Conservation (phyloP, 2,113 vertebrate genomes). For the Tor tambroides region DNA sequence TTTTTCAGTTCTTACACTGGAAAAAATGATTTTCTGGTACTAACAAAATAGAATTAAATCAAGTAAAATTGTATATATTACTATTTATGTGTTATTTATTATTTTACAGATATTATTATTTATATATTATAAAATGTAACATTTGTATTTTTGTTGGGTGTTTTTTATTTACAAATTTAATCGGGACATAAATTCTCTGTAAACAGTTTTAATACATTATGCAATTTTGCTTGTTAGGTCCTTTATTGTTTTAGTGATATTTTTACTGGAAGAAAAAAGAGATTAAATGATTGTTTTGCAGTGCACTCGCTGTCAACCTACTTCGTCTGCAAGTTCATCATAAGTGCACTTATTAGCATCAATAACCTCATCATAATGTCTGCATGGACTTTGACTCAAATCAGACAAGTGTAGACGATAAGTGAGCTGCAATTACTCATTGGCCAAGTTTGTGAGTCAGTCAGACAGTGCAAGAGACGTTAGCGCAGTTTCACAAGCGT, state of each 20-base stretch:
- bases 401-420: slow-evolving; percentile 48
- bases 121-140: too few relatives aligned
- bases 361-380: not conserved
- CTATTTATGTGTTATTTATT: too few relatives aligned
- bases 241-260: not conserved
- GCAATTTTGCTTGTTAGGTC: not conserved
- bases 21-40: not conserved
- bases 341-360: slow-evolving; percentile 12
- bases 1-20: not conserved
- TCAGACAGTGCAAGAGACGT: slow-evolving; percentile 60
- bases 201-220: not conserved
- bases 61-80: too few relatives aligned
- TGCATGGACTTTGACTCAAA: slow-evolving; percentile 26
- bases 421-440: slow-evolving; percentile 71
- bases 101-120: too few relatives aligned
- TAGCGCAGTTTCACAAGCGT: not conserved
- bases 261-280: not conserved
- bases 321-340: not conserved
- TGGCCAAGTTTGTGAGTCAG: slow-evolving; percentile 66
- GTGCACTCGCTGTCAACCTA: not conserved
- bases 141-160: too few relatives aligned
- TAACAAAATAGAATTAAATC: too few relatives aligned
- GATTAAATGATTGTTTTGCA: not conserved
- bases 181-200: not conserved
- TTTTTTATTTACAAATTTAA: not conserved